Base-by-base conservation (phyloP, 2,113 vertebrate species). In the Piprites chloris region DNA sequence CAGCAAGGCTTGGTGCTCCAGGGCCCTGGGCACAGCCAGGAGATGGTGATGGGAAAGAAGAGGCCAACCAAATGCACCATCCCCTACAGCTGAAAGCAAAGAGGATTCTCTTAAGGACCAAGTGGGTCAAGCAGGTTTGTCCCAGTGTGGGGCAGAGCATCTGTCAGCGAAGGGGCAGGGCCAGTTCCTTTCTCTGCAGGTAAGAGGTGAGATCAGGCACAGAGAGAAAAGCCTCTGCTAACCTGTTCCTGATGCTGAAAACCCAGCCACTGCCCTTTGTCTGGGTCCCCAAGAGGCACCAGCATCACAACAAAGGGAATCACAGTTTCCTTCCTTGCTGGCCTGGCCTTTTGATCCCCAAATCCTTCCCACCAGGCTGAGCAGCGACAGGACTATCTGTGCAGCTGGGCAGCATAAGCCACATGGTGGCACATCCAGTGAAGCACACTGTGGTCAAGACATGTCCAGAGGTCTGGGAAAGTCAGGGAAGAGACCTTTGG, bases 1-100 rank as follows among this genome's bases (percentile, higher is more conserved):
- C 11, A 4, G 80, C 68, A 95, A 91, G 66, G 77, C 9, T 80
- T 78, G 66, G 75, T 50, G 90, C 35, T 56, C 33, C 32, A 27
- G 5, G 58, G 74, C 77, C 83, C 85, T 75, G 74, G 69, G 65
- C 58, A 65, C 77, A 86, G 85, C n/a, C 44, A 89, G 68, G 71
- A 14, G 2, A 24, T 32, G 84, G 26, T 28, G 53, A 41, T 12
- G 37, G 26, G 65, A 93, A 66, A 74, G 81, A 56, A 86, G 65
- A 68, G 77, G 79, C 59, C 53, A 65, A 88, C 12, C 47, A 81
- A 87, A 33, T 12, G 26, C 72, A 87, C 19, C 75, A 62, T 66
- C 62, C 84, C 19, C 46, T 53, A 3, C 20, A 49, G 72, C 39
- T 16, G 41, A 65, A 24, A 68, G 6, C 8, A 65, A 26, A 65